Base-by-base conservation (phyloP, 2,888 invertebrate genomes). In the Eugnorisma glareosa region DNA sequence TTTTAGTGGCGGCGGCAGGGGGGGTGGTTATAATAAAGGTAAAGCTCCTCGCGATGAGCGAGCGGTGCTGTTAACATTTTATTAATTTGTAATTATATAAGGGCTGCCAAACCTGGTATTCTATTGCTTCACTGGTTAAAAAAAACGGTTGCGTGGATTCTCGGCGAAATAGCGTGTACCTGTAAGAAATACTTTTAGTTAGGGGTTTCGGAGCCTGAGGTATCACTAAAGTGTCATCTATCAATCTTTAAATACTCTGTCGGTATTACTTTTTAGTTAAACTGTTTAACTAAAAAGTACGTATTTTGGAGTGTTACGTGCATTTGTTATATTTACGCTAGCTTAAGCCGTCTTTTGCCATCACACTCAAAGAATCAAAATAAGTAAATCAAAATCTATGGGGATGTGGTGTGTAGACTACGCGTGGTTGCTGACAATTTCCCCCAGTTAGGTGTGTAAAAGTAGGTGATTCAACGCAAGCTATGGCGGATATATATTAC, bases 11-110 rank as follows among this genome's bases (percentile, higher is more conserved):
- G 98, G 98, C 98, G 98, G 98, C 98, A 98, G 98, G 97, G 98
- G 98, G 98, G 98, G 98, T 98, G 98, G 98, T 98, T 98, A 97
- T 98, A 98, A 98, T 97, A 99, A 99, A 99, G 99, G 99, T 99
- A 99, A 99, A 98, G 98, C 98, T 98, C 98, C 97, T 97, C 97
- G 97, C 97, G 96, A 97, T 97, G 97, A 97, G 96, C 97, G 97
- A 97, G 97, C 97, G 98, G 97, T 98, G 98, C 98, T 97, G 97
- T 98, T 98, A 97, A 97, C 96, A 97, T 96, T 95, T 95, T 96
- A 93, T 95, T 95, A 94, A 93, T 94, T 94, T 94, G 94, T 95
- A 93, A 93, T 92, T 93, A 92, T 92, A 89, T 91, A 94, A 94
- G 96, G 97, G 96, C 96, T 97, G 97, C 97, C 97, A 96, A 96